Evolutionary conservation across 2,113 vertebrate species (phyloP).

Genomic region (Myiopsitta monachus): DNA sequence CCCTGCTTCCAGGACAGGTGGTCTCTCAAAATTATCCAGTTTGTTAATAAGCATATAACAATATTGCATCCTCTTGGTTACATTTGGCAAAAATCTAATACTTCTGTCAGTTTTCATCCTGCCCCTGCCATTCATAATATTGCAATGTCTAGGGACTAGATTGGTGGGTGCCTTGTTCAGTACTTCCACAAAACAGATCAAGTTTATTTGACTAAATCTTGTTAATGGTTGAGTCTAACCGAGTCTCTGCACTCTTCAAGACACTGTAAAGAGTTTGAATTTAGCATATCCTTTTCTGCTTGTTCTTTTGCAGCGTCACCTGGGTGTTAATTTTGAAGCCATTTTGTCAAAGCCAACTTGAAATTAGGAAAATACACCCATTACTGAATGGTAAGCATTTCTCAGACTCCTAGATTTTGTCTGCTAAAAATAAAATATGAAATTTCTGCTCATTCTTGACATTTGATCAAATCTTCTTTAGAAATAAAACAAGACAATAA

Average conservation of each 20-base stretch:
- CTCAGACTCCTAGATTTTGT: neutral
- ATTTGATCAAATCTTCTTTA: neutral
- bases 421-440: neutral
- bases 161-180: accelerated
- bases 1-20: conserved; percentile 8
- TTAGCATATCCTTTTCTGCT: neutral
- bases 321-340: neutral
- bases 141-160: neutral
- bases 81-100: conserved; percentile 5
- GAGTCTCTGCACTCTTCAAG: neutral
- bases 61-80: neutral
- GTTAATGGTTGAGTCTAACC: neutral
- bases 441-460: neutral
- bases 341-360: neutral
- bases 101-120: conserved; percentile 1
- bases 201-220: neutral
- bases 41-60: conserved; percentile 28
- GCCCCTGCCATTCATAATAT: neutral
- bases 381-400: neutral
- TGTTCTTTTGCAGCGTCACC: neutral
- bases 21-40: neutral
- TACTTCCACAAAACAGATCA: neutral
- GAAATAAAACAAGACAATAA: neutral
- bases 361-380: neutral
- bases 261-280: neutral